phyloP scores from a whole-genome alignment of 2,797 vertebrate genomes.

The Lepilemur septentrionalis region DNA sequence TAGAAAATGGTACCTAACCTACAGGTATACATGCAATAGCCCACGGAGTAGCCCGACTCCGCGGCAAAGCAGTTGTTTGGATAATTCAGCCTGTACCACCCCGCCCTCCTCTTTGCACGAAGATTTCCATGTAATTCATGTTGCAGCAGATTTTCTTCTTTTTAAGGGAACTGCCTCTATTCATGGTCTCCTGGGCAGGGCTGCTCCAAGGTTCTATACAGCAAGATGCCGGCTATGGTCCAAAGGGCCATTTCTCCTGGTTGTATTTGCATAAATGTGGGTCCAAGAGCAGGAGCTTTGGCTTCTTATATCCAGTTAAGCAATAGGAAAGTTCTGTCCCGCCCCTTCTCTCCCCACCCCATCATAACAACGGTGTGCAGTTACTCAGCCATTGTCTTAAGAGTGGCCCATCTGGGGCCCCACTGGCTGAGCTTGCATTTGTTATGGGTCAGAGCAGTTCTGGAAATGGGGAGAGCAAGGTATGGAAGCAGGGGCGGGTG shows the following conservation, averaged over 20 bases:
- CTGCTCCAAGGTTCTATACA: not conserved
- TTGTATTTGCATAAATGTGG: not conserved
- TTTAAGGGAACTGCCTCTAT: not conserved
- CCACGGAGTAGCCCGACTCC: not conserved
- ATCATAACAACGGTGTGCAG: accelerated
- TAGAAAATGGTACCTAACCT: not conserved
- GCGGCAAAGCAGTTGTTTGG: not conserved
- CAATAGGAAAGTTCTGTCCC: not conserved
- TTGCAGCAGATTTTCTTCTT: not conserved
- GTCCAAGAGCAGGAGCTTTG: not conserved
- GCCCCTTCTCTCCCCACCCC: not conserved
- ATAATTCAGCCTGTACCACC: not conserved
- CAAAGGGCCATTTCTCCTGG: not conserved
- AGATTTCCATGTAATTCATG: not conserved
- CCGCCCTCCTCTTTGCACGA: not conserved
- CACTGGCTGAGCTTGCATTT: not conserved
- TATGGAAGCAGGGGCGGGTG: no score
- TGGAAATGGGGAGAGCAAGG: not conserved
- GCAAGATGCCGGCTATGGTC: not conserved
- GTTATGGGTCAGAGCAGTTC: not conserved
- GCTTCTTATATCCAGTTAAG: not conserved
- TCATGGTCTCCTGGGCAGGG: not conserved
- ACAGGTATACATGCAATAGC: not conserved
- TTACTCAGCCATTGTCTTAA: no score
- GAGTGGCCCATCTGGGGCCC: no score